Base-by-base conservation (phyloP, 2,888 invertebrate species). In the Ecliptopera silaceata region DNA sequence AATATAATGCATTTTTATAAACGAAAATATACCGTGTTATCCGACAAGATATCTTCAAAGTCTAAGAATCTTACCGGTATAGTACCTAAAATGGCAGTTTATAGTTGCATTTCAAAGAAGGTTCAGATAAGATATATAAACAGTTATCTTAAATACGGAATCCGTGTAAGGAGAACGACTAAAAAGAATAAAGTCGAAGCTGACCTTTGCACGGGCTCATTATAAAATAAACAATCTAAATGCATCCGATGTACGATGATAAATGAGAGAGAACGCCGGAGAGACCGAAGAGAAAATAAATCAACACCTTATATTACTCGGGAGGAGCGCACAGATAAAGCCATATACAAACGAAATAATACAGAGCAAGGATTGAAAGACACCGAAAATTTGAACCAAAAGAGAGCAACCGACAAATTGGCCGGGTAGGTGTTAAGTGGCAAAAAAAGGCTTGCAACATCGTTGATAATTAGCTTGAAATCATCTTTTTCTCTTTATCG, bases 401-500 rank as follows among this genome's bases (percentile, higher is more conserved):
- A 75, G 69, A 72, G 70, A 77, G 80, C 77, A 82, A 77, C 81
- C 79, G 79, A 79, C 79, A 81, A 81, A 80, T 78, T 81, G 79
- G 74, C 69, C 66, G 69, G 74, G 80, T 77, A 84, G 84, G 87
- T 86, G 88, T 81, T 86, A 87, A 87, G 83, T 84, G 86, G 77
- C 71, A 72, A 73, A 80, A 86, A 86, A 86, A 81, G 81, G 73
- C 70, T 73, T 68, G 63, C 74, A 76, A 80, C 83, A 82, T 77
- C 78, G 75, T 70, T 77, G 82, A 86, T 89, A 89, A 89, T 89
- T 89, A 89, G 88, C 83, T 77, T 76, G 79, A 83, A 87, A 88
- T 88, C 86, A 86, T 88, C 82, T 82, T 87, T 84, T 88, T 84
- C 82, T 82, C 82, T 84, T 85, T 88, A 86, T 80, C 83, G 75